These are phyloP conservation scores for Helicorthomorpha holstii DNA, from an alignment of 1,140 invertebrate genomes.

Conservation along the genomic window DNA sequence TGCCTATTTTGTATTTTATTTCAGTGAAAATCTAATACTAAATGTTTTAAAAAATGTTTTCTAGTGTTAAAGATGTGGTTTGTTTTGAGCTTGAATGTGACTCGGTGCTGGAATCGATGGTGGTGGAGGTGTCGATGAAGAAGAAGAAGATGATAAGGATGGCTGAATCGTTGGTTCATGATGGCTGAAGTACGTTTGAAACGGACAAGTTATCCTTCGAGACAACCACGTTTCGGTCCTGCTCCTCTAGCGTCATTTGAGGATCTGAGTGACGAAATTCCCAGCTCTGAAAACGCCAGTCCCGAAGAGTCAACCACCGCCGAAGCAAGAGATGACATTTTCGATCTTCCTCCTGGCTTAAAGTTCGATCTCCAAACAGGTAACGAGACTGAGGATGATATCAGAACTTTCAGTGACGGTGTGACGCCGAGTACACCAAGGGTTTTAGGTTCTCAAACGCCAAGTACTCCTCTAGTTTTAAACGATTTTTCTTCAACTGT, in stretches of 20 bases:
- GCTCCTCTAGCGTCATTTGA: conserved; percentile 84
- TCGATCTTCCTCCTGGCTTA: neutral
- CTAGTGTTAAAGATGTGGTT: no score
- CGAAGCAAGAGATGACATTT: conserved; percentile 1
- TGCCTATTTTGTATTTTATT: no score
- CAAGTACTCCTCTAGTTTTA: neutral
- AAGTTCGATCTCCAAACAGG: neutral
- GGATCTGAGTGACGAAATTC: conserved; percentile 60
- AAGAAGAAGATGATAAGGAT: no score
- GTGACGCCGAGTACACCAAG: conserved; percentile 5
- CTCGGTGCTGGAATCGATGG: no score
- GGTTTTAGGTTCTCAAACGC: neutral
- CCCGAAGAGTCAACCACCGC: neutral
- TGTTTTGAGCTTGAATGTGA: no score
- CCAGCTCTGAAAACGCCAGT: conserved; percentile 35
- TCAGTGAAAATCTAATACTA: no score
- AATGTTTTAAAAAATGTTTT: no score
- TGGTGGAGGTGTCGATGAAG: no score
- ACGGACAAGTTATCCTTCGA: conserved; percentile 7
- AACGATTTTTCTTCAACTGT: neutral
- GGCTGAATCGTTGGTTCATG: no score
- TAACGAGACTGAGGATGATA: conserved; percentile 2
- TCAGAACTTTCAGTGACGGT: neutral
- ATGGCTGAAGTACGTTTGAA: neutral
- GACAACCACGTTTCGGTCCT: conserved; percentile 49